Evolutionary conservation across 2,797 vertebrate species (phyloP), one percentile per base, ranked within the genome.

Genomic region (Chaetodon trifasciatus): DNA sequence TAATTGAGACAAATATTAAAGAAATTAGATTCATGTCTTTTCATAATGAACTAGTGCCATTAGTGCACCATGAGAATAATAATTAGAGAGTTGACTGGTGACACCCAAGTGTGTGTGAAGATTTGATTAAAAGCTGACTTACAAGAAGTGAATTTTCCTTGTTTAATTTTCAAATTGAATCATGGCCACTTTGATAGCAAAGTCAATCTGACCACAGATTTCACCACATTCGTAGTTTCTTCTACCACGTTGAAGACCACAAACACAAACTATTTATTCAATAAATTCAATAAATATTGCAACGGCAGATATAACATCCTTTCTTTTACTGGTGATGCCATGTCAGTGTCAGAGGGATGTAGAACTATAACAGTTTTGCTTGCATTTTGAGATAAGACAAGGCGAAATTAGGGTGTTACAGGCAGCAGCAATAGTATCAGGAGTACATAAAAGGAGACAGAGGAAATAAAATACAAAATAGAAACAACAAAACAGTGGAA

Each of bases 21-120:
- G 19, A 78, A 84, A 89, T 90, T 72, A 76, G 40, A 88, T 83
- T 74, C 55, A 78, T 83, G 82, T 72, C 57, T 81, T 83, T 79
- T 84, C 74, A 89, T 81, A 81, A 82, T 85, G 78, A 88, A 85
- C 21, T 46, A 81, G 69, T 79, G 64, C 19, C 58, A 83, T 85
- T 82, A 71, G 67, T 2, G 0, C 79, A 68, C 65, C 19, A 42
- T 63, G 50, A 85, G 74, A 79, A 87, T 69, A 77, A 76, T 82
- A 84, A 86, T 77, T 69, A 42, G 28, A 42, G 28, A 76, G 57
- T 32, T 8, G 40, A 70, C 53, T 63, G 61, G 61, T 74, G 85
- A 87, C 81, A 81, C 17, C 44, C 44, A 69, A 55, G 39, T 68
- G 71, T 83, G 56, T 53, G 16, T 83, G 74, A 68, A 44, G 21